Conservation (phyloP, 92 coral and sea anemone species). For the Isaurus tuberculatus region DNA sequence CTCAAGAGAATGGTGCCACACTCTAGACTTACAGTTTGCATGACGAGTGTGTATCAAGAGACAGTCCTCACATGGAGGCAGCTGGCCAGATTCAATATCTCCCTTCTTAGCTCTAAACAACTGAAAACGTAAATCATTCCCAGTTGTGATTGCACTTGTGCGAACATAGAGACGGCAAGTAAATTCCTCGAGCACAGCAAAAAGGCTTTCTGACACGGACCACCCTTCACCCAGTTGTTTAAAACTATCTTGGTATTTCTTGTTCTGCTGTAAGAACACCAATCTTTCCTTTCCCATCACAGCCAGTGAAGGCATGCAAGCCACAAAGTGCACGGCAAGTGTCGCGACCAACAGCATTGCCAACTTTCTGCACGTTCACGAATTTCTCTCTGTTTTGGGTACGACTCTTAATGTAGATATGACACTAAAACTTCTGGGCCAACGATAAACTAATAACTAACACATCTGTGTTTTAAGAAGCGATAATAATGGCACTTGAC, state of each 20-base stretch:
- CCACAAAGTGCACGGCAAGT: slow-evolving; percentile 40
- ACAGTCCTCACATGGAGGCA: slow-evolving; percentile 56
- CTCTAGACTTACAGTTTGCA: slow-evolving; percentile 61
- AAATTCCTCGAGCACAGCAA: slow-evolving; percentile 47
- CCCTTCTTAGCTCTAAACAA: slow-evolving; percentile 64
- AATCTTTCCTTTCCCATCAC: slow-evolving; percentile 68
- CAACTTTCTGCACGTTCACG: slow-evolving; percentile 38
- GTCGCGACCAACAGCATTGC: slow-evolving; percentile 25
- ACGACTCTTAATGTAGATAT: slow-evolving; percentile 48
- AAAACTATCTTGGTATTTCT: slow-evolving; percentile 24
- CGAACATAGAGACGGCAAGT: slow-evolving; percentile 52
- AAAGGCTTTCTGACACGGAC: slow-evolving; percentile 48
- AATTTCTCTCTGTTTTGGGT: slow-evolving; percentile 40
- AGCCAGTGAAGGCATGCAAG: slow-evolving; percentile 62
- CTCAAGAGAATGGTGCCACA: slow-evolving; percentile 54
- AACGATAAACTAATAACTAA: slow-evolving; percentile 47
- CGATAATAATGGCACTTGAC: slow-evolving; percentile 44
- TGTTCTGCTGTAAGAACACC: slow-evolving; percentile 43
- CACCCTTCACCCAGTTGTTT: slow-evolving; percentile 45
- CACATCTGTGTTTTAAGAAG: slow-evolving; percentile 56
- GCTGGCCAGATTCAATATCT: slow-evolving; percentile 62
- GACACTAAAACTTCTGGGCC: slow-evolving; percentile 38
- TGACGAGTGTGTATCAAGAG: slow-evolving; percentile 51
- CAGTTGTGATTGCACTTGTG: slow-evolving; percentile 44
- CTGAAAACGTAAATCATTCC: slow-evolving; percentile 54